phyloP scores from a whole-genome alignment of 1,140 invertebrate species.

The Lepidurus packardi region DNA sequence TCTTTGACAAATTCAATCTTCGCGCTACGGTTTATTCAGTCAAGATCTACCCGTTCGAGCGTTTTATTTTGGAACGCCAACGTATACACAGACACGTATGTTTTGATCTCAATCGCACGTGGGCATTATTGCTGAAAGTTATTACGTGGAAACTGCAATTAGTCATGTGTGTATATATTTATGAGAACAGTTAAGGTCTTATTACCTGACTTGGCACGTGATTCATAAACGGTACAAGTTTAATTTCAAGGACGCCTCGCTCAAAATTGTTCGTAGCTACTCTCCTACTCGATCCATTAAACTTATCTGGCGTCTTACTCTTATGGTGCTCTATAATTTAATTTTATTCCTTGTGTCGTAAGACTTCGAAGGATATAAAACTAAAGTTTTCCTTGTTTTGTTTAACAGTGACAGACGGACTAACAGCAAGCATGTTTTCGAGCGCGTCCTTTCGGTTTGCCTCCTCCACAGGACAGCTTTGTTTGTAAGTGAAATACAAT shows the following conservation, averaged over 20 bases:
- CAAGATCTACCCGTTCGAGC: not conserved
- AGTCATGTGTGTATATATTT: no score
- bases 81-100: not conserved
- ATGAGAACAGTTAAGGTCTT: no score
- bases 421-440: not conserved
- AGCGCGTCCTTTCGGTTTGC: not conserved
- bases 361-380: not conserved
- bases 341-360: not conserved
- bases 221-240: not conserved
- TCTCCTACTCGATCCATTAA: not conserved
- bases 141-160: no score
- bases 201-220: not conserved
- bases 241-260: no score
- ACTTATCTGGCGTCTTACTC: no score
- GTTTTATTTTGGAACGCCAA: not conserved
- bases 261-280: not conserved
- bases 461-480: not conserved
- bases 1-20: not conserved
- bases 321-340: not conserved
- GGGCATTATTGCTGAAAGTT: not conserved
- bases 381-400: not conserved
- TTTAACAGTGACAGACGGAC: not conserved
- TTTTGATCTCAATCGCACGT: not conserved
- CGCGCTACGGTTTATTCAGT: no score
- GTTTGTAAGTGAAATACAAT: not conserved